Conservation (phyloP, 2,797 vertebrate species). For the Naso thynnoides region DNA sequence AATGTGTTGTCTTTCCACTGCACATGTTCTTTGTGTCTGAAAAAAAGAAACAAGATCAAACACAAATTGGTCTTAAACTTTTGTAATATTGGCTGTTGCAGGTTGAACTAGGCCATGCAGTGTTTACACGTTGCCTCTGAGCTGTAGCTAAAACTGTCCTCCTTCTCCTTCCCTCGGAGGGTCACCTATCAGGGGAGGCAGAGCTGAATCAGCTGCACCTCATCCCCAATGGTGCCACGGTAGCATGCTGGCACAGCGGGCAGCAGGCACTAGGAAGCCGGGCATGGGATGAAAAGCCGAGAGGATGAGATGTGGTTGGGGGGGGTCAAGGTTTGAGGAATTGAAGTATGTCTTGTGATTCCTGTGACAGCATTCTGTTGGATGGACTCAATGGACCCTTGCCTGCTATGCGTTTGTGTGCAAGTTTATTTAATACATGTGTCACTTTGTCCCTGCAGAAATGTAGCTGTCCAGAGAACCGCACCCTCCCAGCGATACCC, state of each 20-base stretch:
- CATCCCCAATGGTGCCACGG: slow-evolving; percentile 53
- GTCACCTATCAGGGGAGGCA: slow-evolving; percentile 51
- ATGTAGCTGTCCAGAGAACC: slow-evolving; percentile 56
- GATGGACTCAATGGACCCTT: slow-evolving; percentile 29
- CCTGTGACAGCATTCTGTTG: slow-evolving; percentile 48
- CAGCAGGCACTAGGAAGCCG: slow-evolving; percentile 49
- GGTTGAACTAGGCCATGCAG: slow-evolving; percentile 14
- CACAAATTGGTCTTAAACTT: neutral
- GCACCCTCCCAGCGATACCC: slow-evolving; percentile 47
- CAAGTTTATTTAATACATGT: slow-evolving; percentile 50
- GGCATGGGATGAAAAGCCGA: slow-evolving; percentile 69
- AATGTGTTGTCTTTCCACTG: neutral
- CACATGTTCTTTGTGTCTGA: neutral
- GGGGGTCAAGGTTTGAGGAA: slow-evolving; percentile 40
- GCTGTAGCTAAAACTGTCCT: slow-evolving; percentile 38
- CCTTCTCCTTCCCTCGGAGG: slow-evolving; percentile 29
- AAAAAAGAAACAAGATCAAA: neutral
- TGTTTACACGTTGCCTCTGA: slow-evolving; percentile 31
- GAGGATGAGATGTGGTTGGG: slow-evolving; percentile 62
- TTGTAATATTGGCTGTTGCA: neutral
- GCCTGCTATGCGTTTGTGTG: slow-evolving; percentile 39
- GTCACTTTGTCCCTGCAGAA: slow-evolving; percentile 50
- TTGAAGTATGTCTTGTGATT: slow-evolving; percentile 52
- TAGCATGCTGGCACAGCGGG: slow-evolving; percentile 63
- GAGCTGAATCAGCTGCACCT: slow-evolving; percentile 72